phyloP scores from a whole-genome alignment of 2,113 vertebrate genomes.

The Leiothrix lutea region DNA sequence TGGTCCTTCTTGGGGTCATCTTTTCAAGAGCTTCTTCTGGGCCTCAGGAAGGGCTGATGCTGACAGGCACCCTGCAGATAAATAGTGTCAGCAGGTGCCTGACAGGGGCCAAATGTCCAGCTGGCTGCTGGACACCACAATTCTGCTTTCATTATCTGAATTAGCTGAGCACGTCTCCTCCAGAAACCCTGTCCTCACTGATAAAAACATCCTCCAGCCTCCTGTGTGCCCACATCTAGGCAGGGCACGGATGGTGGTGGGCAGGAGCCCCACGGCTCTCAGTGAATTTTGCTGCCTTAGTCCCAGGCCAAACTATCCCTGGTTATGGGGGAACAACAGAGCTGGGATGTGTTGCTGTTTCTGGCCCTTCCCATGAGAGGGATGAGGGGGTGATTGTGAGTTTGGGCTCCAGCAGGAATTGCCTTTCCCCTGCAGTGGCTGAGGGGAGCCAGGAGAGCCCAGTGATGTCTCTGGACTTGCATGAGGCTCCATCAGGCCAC shows the following conservation, averaged over 20 bases:
- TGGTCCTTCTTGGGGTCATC: neutral
- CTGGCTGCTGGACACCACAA: neutral
- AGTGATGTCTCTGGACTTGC: neutral
- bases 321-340: neutral
- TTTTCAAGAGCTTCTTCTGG: neutral
- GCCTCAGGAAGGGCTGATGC: neutral
- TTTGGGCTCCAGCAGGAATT: neutral
- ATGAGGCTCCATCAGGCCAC: rapidly evolving
- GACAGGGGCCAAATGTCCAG: neutral
- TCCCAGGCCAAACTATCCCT: neutral
- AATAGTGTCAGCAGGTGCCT: neutral
- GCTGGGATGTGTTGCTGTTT: neutral
- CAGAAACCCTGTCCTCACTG: neutral
- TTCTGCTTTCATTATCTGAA: neutral
- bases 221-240: neutral
- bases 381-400: neutral
- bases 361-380: neutral
- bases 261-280: neutral
- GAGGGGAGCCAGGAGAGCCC: neutral
- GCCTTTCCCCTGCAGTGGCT: neutral
- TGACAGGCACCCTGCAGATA: neutral
- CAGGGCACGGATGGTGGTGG: neutral
- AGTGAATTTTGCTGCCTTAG: neutral
- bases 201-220: neutral
- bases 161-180: neutral